These are phyloP conservation scores for Capromys pilorides DNA, from an alignment of 2,797 vertebrate genomes.

Conservation along the genomic window DNA sequence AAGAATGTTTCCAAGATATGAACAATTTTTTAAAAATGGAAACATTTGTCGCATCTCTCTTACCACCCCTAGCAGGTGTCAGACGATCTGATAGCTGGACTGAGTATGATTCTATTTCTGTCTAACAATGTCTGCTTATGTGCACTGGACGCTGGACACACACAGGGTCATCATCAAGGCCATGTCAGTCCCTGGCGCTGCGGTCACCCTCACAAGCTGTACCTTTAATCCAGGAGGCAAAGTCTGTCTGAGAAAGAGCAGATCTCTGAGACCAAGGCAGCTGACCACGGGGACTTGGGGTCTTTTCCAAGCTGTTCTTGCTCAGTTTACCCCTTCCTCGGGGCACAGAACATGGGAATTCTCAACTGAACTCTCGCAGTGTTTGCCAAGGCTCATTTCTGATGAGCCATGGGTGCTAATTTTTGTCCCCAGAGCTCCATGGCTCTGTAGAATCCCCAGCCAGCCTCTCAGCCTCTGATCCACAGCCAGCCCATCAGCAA, in stretches of 20 bases:
- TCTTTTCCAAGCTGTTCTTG: not conserved
- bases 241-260: not conserved
- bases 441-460: not conserved
- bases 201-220: accelerated
- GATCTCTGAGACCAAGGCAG: not conserved
- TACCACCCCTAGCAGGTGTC: not conserved
- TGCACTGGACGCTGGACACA: not conserved
- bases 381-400: not conserved
- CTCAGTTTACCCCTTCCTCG: not conserved
- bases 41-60: not conserved
- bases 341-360: not conserved
- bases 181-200: too few species aligned
- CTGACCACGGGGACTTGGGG: not conserved
- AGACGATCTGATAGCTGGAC: not conserved
- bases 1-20: not conserved
- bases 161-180: accelerated
- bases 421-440: not conserved
- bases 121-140: not conserved
- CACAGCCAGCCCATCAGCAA: not conserved
- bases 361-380: not conserved
- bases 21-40: not conserved
- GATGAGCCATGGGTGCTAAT: not conserved
- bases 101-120: not conserved
- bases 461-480: too few species aligned
- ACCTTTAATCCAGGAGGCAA: not conserved